A percentile compares a stretch with the other conserved stretches of the same genome.
Conservation (phyloP, 2,888 invertebrate species). For the Dicyrtoma fusca region DNA sequence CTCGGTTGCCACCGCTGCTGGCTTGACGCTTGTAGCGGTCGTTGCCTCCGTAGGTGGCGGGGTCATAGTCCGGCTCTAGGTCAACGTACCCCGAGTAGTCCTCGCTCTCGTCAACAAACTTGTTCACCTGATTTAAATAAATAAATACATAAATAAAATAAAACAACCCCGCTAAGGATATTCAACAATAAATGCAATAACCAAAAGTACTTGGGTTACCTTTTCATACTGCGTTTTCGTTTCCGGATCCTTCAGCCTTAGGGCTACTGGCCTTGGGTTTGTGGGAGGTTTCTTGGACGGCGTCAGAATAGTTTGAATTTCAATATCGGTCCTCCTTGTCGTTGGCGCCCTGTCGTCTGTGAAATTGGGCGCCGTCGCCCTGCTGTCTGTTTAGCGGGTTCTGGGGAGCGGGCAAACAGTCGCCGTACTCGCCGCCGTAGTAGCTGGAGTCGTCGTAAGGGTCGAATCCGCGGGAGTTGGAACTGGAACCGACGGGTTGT, state of each 20-base stretch:
- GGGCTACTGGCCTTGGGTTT: slow-evolving; percentile 47
- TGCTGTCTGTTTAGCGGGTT: slow-evolving; percentile 27
- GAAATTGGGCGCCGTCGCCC: background rate
- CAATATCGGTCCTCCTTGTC: no score
- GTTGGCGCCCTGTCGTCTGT: no score
- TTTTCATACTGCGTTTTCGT: slow-evolving; percentile 55
- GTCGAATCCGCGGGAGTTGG: slow-evolving; percentile 8
- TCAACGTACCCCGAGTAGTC: slow-evolving; percentile 49
- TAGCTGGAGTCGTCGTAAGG: slow-evolving; percentile 48
- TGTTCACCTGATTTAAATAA: no score
- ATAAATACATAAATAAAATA: no score
- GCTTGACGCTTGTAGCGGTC: slow-evolving; percentile 62
- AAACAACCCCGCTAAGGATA: background rate
- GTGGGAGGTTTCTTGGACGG: slow-evolving; percentile 52
- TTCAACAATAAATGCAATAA: background rate
- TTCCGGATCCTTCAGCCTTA: slow-evolving; percentile 44
- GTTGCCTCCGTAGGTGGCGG: slow-evolving; percentile 45
- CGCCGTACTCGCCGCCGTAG: slow-evolving; percentile 38
- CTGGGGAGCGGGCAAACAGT: slow-evolving; percentile 24
- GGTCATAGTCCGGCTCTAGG: slow-evolving; percentile 52
- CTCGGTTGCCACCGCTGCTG: slow-evolving; percentile 57
- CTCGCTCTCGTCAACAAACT: no score
- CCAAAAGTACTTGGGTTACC: slow-evolving; percentile 24
- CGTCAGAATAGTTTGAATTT: slow-evolving; percentile 31
- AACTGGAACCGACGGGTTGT: slow-evolving; percentile 6